Evolutionary conservation across 2,888 invertebrate species (phyloP).

Genomic region (Leptopilina myrica): DNA sequence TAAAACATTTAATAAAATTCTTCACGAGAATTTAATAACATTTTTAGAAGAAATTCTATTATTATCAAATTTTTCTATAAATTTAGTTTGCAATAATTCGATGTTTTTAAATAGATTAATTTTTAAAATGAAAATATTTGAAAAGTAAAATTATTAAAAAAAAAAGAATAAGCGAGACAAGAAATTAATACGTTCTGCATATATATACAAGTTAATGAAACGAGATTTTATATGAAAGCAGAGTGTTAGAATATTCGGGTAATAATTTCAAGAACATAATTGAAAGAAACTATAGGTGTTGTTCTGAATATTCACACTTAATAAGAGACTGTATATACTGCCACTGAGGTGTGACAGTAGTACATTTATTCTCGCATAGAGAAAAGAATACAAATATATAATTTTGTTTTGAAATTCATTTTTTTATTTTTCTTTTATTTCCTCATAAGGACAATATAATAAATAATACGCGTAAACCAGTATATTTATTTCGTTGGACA

Average conservation of each 20-base stretch:
- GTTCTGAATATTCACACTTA: conserved; percentile 29
- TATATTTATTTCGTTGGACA: conserved; percentile 26
- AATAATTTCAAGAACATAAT: conserved; percentile 3
- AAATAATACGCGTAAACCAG: not conserved
- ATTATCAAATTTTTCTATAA: too few species aligned
- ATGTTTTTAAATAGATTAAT: too few species aligned
- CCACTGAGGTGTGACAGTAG: not conserved
- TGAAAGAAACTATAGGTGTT: not conserved
- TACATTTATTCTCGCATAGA: not conserved
- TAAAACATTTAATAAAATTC: too few species aligned
- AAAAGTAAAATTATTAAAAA: too few species aligned
- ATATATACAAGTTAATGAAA: too few species aligned
- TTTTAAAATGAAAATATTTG: too few species aligned
- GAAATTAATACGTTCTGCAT: too few species aligned
- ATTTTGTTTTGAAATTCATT: not conserved
- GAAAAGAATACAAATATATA: not conserved
- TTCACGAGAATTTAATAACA: too few species aligned
- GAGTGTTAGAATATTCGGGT: not conserved
- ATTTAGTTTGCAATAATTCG: too few species aligned
- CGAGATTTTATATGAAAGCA: too few species aligned
- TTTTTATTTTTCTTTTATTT: not conserved
- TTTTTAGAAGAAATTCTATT: too few species aligned
- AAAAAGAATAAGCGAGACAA: too few species aligned
- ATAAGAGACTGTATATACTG: not conserved
- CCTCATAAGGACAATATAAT: not conserved